Evolutionary conservation across 2,113 vertebrate genomes (phyloP).

Genomic region (Petromus typicus): DNA sequence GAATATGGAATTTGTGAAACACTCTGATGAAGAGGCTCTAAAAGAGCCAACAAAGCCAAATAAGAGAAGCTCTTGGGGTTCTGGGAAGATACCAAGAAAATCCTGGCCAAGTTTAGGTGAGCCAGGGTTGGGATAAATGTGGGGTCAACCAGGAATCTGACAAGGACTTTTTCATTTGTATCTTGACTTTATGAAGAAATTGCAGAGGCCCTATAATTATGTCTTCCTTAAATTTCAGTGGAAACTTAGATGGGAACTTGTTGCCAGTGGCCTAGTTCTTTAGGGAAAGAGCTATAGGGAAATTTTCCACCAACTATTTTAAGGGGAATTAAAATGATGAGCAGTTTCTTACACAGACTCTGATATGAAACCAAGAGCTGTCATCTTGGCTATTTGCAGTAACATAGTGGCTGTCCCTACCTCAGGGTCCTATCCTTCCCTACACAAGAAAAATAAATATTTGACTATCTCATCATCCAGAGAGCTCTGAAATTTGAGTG

Average conservation of each 20-base stretch:
- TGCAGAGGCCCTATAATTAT: not conserved
- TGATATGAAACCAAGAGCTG: not conserved
- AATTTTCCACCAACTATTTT: not conserved
- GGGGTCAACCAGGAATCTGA: not conserved
- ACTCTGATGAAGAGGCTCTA: not conserved
- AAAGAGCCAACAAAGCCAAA: not conserved
- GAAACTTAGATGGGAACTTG: not conserved
- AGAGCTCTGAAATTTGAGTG: not conserved
- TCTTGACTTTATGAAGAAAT: not conserved
- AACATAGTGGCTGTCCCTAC: not conserved
- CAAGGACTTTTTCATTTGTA: not conserved
- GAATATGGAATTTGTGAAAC: not conserved
- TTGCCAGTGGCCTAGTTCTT: not conserved
- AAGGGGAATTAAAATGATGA: not conserved
- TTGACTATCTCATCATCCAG: not conserved
- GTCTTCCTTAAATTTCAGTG: not conserved
- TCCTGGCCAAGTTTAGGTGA: not conserved
- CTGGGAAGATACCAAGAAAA: not conserved
- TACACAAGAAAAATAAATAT: not conserved
- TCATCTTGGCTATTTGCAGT: not conserved
- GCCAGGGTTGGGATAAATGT: not conserved
- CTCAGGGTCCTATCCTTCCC: not conserved
- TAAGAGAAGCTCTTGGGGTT: not conserved
- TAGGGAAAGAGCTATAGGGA: not conserved
- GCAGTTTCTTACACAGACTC: not conserved